Percentiles rank a stretch among this genome's conserved stretches.
Evolutionary conservation across 2,888 invertebrate species (phyloP).

Genomic region (Dendrolimus houi): DNA sequence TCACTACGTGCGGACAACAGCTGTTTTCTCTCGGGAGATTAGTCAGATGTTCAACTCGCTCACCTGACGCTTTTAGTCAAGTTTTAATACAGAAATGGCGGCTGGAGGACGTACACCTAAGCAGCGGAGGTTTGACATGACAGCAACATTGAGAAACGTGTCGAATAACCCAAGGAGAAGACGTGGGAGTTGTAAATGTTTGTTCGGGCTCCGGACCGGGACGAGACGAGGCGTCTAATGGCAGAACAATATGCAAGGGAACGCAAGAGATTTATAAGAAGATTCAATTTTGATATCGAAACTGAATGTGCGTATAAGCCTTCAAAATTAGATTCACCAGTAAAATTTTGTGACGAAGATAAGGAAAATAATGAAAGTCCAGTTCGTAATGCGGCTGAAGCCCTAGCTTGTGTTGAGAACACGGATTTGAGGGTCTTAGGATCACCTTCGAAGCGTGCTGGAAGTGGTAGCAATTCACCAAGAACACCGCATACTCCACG

Average conservation of each 20-base stretch:
- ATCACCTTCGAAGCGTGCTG: slow-evolving; percentile 51
- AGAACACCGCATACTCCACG: slow-evolving; percentile 52
- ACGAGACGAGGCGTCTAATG: slow-evolving; percentile 75
- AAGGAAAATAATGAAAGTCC: slow-evolving; percentile 53
- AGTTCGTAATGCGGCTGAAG: slow-evolving; percentile 48
- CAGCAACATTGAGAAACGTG: slow-evolving; percentile 43
- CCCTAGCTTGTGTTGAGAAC: slow-evolving; percentile 57
- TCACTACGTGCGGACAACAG: slow-evolving; percentile 64
- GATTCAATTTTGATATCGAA: slow-evolving; percentile 78
- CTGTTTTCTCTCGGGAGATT: slow-evolving; percentile 74
- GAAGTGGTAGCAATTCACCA: slow-evolving; percentile 42
- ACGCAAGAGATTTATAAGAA: slow-evolving; percentile 72
- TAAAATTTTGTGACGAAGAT: slow-evolving; percentile 60
- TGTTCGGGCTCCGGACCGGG: slow-evolving; percentile 78
- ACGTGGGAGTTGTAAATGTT: slow-evolving; percentile 72
- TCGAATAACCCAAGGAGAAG: slow-evolving; percentile 56
- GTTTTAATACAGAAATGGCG: slow-evolving; percentile 39
- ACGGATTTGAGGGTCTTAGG: slow-evolving; percentile 57
- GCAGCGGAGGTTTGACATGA: slow-evolving; percentile 59
- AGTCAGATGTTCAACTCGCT: slow-evolving; percentile 71
- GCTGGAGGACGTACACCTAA: slow-evolving; percentile 68
- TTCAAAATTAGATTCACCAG: slow-evolving; percentile 58
- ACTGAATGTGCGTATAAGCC: slow-evolving; percentile 57
- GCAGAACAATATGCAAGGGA: slow-evolving; percentile 77
- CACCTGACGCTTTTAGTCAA: slow-evolving; percentile 54